These are phyloP conservation scores for Lamellibrachia columna DNA, from an alignment of 2,888 invertebrate genomes.

Conservation along the genomic window DNA sequence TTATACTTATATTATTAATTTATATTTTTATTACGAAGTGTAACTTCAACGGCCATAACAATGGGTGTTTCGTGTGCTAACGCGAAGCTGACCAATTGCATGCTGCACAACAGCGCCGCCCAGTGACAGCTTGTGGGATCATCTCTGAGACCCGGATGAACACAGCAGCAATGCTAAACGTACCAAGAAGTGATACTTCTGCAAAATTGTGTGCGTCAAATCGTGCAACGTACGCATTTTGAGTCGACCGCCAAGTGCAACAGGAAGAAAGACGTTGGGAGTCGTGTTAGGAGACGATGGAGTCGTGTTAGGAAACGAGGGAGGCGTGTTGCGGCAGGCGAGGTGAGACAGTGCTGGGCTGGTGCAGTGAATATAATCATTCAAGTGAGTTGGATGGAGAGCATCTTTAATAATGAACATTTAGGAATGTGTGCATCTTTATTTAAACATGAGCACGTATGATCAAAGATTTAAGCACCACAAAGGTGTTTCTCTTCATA, in stretches of 20 bases:
- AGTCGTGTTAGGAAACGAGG: neutral
- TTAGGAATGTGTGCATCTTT: neutral
- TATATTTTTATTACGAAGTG: neutral
- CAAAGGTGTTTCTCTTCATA: neutral
- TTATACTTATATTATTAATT: neutral
- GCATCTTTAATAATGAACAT: neutral
- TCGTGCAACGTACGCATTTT: slow-evolving; percentile 31
- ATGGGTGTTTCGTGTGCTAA: neutral
- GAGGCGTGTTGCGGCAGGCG: neutral
- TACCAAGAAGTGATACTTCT: slow-evolving; percentile 42
- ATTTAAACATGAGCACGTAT: neutral
- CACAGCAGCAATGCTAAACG: slow-evolving; percentile 26
- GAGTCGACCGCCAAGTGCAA: neutral
- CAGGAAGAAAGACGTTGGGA: neutral
- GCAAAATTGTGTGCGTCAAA: slow-evolving; percentile 35
- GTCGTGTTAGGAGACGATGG: neutral
- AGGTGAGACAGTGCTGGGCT: neutral
- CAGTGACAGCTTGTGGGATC: neutral
- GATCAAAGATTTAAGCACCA: neutral
- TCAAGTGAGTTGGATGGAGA: neutral
- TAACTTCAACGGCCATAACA: neutral
- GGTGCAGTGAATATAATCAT: neutral
- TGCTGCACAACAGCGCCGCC: neutral
- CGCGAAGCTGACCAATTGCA: neutral
- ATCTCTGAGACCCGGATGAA: neutral